These are phyloP conservation scores for Gyps fulvus DNA, from an alignment of 2,113 vertebrate genomes.

Conservation along the genomic window DNA sequence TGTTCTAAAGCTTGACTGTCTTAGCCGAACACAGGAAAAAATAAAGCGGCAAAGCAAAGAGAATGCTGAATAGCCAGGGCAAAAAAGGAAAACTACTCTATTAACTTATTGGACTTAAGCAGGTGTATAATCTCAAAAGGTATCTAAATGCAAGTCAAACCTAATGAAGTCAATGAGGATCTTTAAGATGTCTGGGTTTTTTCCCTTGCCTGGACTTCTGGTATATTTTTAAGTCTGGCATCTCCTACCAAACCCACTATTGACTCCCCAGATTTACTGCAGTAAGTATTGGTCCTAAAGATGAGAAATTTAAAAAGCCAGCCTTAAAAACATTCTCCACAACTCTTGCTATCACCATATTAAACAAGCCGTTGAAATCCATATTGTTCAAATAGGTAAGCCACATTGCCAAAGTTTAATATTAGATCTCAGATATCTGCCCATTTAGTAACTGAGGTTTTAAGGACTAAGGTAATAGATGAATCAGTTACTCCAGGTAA, in stretches of 20 bases:
- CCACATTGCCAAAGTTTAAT: not conserved
- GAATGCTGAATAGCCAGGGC: not conserved
- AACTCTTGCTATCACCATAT: not conserved
- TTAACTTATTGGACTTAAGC: not conserved
- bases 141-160: not conserved
- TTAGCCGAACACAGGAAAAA: not conserved
- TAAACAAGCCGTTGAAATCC: not conserved
- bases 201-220: not conserved
- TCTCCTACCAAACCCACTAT: not conserved
- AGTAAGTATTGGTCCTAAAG: not conserved
- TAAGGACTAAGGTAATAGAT: not conserved
- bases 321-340: not conserved
- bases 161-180: not conserved
- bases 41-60: not conserved
- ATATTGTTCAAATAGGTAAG: not conserved
- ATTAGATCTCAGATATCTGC: not conserved
- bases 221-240: not conserved
- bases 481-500: not conserved
- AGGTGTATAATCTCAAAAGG: not conserved
- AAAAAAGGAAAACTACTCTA: not conserved
- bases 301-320: not conserved
- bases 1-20: not conserved
- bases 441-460: not conserved
- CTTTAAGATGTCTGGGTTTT: not conserved
- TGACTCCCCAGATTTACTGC: not conserved